Evolutionary conservation across 2,888 invertebrate species (phyloP).

Genomic region (Drosophila glabriapex): DNA sequence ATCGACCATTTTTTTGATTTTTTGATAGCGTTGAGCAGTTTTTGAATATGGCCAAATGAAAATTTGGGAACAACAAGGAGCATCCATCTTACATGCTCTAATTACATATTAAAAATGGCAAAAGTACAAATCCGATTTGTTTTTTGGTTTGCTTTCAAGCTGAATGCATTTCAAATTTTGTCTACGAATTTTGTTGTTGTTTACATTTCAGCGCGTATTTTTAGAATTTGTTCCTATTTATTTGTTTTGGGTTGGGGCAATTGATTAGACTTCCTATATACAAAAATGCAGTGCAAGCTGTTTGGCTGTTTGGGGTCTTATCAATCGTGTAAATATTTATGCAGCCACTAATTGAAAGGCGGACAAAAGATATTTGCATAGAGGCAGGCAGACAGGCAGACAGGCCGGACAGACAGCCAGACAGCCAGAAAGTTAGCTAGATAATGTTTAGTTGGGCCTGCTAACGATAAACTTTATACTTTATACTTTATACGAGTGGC

Average conservation of each 20-base stretch:
- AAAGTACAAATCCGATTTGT: slow-evolving; percentile 25
- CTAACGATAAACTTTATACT: slow-evolving; percentile 64
- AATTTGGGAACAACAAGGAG: background rate
- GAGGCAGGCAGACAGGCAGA: slow-evolving; percentile 6
- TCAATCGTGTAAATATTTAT: slow-evolving; percentile 71
- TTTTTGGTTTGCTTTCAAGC: background rate
- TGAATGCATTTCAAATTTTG: slow-evolving; percentile 17
- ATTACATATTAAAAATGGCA: slow-evolving; percentile 34
- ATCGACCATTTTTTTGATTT: slow-evolving; percentile 25
- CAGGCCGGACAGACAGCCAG: slow-evolving; percentile 6
- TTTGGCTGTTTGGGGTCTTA: slow-evolving; percentile 41
- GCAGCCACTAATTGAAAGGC: slow-evolving; percentile 70
- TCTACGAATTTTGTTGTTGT: slow-evolving; percentile 35
- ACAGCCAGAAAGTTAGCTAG: slow-evolving; percentile 33
- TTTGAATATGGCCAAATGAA: slow-evolving; percentile 4
- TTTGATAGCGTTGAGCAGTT: slow-evolving; percentile 10
- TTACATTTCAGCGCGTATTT: slow-evolving; percentile 47
- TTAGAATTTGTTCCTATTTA: slow-evolving; percentile 57
- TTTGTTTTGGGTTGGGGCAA: slow-evolving; percentile 44
- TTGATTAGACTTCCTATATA: slow-evolving; percentile 64
- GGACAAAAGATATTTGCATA: slow-evolving; percentile 75
- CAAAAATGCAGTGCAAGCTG: slow-evolving; percentile 47
- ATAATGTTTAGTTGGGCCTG: slow-evolving; percentile 61
- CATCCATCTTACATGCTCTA: slow-evolving; percentile 18
- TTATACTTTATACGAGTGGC: slow-evolving; percentile 53